Percentiles rank a stretch among this genome's conserved stretches.
Conservation (phyloP, 2,113 vertebrate genomes). For the Melanerpes formicivorus region DNA sequence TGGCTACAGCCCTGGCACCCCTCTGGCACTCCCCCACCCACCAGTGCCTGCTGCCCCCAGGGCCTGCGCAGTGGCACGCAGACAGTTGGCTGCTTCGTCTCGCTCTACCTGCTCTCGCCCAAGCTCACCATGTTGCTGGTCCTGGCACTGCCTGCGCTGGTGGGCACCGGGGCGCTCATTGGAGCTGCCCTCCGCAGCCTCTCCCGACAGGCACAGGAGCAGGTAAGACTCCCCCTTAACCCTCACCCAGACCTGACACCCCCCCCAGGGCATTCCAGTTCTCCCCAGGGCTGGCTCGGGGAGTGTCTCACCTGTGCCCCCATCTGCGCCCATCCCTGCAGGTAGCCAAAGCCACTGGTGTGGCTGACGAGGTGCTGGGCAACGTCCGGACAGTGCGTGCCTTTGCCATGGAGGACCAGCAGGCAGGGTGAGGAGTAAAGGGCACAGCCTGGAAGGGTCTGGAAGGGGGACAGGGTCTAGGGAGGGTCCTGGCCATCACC, state of each 20-base stretch:
- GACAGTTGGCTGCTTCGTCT: slow-evolving; percentile 87
- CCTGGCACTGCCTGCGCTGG: slow-evolving; percentile 83
- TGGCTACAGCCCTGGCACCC: no score
- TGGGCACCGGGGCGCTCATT: slow-evolving; percentile 84
- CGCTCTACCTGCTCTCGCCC: slow-evolving; percentile 91
- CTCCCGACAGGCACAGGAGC: slow-evolving; percentile 90
- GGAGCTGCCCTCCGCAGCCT: slow-evolving; percentile 88
- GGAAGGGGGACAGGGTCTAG: neutral
- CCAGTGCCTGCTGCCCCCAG: neutral
- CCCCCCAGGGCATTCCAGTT: no score
- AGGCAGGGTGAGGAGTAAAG: slow-evolving; percentile 70
- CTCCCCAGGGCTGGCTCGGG: rapidly evolving
- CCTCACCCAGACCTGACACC: no score
- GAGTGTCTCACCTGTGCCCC: neutral
- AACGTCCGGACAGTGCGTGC: slow-evolving; percentile 92
- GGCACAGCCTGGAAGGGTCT: neutral
- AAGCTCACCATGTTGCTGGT: slow-evolving; percentile 88
- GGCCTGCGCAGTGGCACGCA: slow-evolving; percentile 91
- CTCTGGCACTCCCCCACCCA: no score
- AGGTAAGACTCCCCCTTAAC: slow-evolving; percentile 71
- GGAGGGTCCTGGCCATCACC: neutral
- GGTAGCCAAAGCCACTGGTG: slow-evolving; percentile 89
- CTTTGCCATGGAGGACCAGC: slow-evolving; percentile 92
- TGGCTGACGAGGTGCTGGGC: slow-evolving; percentile 91
- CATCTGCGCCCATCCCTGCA: neutral